Base-by-base conservation (phyloP, 2,797 vertebrate species). In the Darevskia mixta region DNA sequence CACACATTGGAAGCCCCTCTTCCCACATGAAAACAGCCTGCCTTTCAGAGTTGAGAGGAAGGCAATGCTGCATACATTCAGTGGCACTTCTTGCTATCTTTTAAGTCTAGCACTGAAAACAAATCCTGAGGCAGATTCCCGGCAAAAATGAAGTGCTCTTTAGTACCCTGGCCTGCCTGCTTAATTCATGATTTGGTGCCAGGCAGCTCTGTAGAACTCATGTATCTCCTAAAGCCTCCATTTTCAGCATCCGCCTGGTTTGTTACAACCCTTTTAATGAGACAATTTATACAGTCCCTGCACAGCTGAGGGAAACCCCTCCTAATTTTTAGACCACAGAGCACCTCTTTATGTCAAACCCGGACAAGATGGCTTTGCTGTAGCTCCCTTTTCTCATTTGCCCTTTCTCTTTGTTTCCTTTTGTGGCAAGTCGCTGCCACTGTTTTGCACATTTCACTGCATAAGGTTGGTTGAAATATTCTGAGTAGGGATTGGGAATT, bases 121-220 rank as follows among this genome's bases (percentile, higher is more conserved):
- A 69, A 38, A 29, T 69, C 69, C 73, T 35, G 32, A 18, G 29
- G 17, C 61, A 77, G 80, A 35, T 41, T 45, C 58, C 18, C 18
- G n/a, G 38, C 73, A 49, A 87, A 78, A 15, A 58, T 18, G n/a
- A 66, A n/a, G 17, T 4, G 20, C 32, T 66, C 18, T 27, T 45
- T 67, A 23, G 10, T 45, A 73, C 27, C 20, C 38, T 64, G 20
- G 43, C 10, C 9, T 73, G 71, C 23, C 61, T 32, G 29, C 76
- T 61, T 49, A 86, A 32, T 71, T 55, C 77, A 82, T 81, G 55
- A 64, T 45, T n/a, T 85, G 8, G 29, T 85, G 77, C 38, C 77
- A 83, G 67, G 15, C 4, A 15, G 20, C 38, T 80, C 35, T 49
- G 66, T 43, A 73, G 58, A 75, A 35, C 64, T 35, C 23, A 2